phyloP scores from a whole-genome alignment of 1,140 invertebrate genomes.

The Protaetia brevitarsis region DNA sequence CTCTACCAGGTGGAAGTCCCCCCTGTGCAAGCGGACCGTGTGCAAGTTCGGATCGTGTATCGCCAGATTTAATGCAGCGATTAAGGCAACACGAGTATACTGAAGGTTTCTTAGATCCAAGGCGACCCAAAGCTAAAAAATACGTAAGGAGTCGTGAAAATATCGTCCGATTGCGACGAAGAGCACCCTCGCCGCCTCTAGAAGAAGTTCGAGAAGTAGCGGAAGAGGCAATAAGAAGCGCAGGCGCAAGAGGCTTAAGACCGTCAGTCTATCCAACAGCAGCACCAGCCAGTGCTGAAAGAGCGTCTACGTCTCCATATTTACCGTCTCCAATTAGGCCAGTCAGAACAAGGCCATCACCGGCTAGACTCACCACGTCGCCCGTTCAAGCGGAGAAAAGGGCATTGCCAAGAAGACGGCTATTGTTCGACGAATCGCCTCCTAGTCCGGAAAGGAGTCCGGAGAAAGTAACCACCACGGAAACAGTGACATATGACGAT shows the following conservation, averaged over 20 bases:
- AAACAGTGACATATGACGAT: conserved; percentile 13
- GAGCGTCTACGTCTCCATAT: background rate
- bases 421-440: background rate
- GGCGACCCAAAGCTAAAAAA: conserved; percentile 1
- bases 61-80: conserved; percentile 1
- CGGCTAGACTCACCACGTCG: background rate
- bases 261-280: background rate
- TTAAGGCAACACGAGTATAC: conserved; percentile 17
- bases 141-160: background rate
- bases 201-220: conserved; percentile 4
- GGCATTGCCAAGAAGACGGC: background rate
- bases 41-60: conserved; percentile 11
- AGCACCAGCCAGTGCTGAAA: background rate
- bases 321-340: background rate
- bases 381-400: background rate
- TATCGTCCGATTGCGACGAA: background rate
- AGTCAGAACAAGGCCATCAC: background rate
- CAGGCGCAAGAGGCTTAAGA: background rate
- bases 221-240: background rate
- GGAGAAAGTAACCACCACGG: conserved; percentile 8
- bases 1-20: background rate
- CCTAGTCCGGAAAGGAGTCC: background rate
- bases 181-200: background rate
- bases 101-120: background rate
- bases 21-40: background rate